phyloP scores from a whole-genome alignment of 1,140 invertebrate species.

The Drosophila albomicans region DNA sequence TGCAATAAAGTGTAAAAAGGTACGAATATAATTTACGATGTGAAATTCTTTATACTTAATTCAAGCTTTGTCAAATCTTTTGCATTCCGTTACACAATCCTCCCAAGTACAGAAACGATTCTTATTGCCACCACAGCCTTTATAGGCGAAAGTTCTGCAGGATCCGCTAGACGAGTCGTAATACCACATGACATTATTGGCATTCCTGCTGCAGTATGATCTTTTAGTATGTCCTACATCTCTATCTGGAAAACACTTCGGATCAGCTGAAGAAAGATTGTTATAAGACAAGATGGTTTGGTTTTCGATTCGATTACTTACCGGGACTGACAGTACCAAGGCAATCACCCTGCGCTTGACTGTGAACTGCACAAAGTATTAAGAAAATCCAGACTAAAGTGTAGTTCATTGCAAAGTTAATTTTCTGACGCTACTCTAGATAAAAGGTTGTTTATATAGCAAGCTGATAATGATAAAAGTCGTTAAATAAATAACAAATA shows the following conservation, averaged over 20 bases:
- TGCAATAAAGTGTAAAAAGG: too few relatives aligned
- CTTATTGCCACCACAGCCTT: slow-evolving; percentile 14
- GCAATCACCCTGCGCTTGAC: background rate
- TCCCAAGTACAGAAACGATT: slow-evolving; percentile 1
- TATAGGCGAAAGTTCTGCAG: background rate
- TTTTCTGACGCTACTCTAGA: background rate
- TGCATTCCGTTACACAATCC: background rate
- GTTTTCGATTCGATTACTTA: background rate
- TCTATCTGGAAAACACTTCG: background rate
- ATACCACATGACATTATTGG: slow-evolving; percentile 10
- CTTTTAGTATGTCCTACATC: background rate
- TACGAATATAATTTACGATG: too few relatives aligned
- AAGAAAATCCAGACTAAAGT: background rate
- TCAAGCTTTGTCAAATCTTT: background rate
- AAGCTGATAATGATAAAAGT: background rate
- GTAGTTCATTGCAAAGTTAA: background rate
- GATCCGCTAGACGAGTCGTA: background rate
- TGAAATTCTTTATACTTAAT: too few relatives aligned
- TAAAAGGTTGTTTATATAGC: background rate
- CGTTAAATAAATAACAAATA: background rate
- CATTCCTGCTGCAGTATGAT: background rate
- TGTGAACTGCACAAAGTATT: background rate
- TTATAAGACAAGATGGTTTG: background rate
- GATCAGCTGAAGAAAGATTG: background rate
- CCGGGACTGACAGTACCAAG: background rate